A percentile compares a stretch with the other conserved stretches of the same genome.
These are phyloP conservation scores for Athene noctua DNA, from an alignment of 2,113 vertebrate species.

Conservation along the genomic window DNA sequence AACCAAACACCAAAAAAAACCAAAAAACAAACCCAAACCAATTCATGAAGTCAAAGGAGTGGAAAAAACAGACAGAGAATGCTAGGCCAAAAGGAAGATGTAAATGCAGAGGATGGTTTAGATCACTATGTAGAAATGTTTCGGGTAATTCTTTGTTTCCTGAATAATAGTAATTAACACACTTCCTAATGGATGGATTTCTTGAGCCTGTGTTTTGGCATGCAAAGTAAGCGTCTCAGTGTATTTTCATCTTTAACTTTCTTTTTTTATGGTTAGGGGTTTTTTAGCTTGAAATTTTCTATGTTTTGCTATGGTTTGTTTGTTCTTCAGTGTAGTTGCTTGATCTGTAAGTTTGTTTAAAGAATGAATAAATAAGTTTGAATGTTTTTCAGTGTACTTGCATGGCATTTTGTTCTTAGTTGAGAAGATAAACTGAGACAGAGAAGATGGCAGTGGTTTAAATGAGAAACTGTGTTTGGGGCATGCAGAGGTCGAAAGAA, in stretches of 20 bases:
- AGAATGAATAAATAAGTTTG: conserved; percentile 26
- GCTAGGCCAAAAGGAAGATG: neutral
- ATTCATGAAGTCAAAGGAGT: neutral
- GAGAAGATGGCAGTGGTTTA: neutral
- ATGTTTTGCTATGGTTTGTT: neutral
- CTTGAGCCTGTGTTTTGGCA: neutral
- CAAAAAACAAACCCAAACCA: neutral
- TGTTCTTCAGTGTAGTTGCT: neutral
- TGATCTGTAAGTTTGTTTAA: conserved; percentile 11
- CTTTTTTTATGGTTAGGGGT: neutral
- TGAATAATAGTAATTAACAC: neutral
- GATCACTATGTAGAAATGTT: neutral
- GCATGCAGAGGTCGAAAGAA: neutral
- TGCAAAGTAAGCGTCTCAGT: neutral
- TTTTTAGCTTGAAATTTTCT: neutral
- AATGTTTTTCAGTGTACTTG: neutral
- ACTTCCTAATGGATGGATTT: neutral
- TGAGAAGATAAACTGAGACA: neutral
- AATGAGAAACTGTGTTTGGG: neutral
- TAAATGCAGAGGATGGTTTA: neutral
- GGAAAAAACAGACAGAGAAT: neutral
- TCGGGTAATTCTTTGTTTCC: neutral
- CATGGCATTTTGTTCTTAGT: neutral
- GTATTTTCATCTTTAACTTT: neutral
- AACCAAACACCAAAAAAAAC: too few relatives aligned